Percentiles rank a stretch among this genome's conserved stretches.
Evolutionary conservation across 2,797 vertebrate genomes (phyloP).

Genomic region (Scyliorhinus canicula): DNA sequence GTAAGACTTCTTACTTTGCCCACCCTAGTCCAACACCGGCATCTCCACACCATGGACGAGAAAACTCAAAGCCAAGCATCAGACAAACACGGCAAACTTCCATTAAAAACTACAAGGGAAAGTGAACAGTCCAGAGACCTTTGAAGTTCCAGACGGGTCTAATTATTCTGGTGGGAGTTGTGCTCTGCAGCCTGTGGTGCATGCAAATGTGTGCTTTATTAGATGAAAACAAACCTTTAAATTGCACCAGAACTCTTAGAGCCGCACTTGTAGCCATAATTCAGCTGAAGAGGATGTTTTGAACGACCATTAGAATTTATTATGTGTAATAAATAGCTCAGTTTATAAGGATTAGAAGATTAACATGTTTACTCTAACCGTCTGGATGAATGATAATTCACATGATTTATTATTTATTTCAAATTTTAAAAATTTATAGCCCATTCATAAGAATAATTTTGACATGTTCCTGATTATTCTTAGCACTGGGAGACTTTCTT

Average conservation of each 20-base stretch:
- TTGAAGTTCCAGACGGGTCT: neutral
- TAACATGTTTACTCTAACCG: conserved; percentile 14
- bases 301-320: conserved; percentile 20
- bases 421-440: neutral
- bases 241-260: neutral
- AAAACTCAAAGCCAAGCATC: neutral
- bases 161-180: neutral
- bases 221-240: neutral
- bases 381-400: neutral
- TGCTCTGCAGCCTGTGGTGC: neutral
- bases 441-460: neutral
- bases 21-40: no score
- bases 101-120: neutral
- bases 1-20: no score
- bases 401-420: neutral
- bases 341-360: neutral
- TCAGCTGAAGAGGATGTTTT: conserved; percentile 8
- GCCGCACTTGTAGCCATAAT: neutral
- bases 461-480: neutral
- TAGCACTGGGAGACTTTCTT: neutral
- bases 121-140: neutral
- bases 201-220: neutral
- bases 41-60: no score
- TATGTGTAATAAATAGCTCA: conserved; percentile 9
- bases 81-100: neutral